These are phyloP conservation scores for Bryconaethiops microstoma DNA, from an alignment of 2,797 vertebrate species.

Conservation along the genomic window DNA sequence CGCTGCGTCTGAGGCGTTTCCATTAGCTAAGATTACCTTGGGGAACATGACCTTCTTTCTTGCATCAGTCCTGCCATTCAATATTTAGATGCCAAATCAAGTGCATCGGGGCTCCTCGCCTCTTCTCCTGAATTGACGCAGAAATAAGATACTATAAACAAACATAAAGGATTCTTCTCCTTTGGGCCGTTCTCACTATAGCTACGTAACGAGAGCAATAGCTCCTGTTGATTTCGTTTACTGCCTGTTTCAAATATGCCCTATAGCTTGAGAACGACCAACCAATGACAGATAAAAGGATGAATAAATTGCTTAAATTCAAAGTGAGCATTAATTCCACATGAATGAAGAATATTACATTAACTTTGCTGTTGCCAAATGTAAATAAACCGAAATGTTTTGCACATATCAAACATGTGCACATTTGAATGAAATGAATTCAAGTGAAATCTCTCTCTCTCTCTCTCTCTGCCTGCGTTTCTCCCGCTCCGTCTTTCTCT, in stretches of 20 bases:
- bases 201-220: too few relatives aligned
- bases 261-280: neutral
- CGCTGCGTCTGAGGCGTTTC: constrained; percentile 29
- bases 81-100: constrained; percentile 44
- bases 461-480: too few relatives aligned
- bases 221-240: neutral
- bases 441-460: neutral
- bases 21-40: constrained; percentile 49
- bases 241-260: neutral
- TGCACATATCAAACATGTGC: too few relatives aligned
- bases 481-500: too few relatives aligned
- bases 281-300: constrained; percentile 9
- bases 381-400: too few relatives aligned
- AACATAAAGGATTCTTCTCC: neutral
- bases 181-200: neutral
- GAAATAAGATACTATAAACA: constrained; percentile 22
- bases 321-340: neutral
- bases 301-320: neutral
- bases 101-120: neutral
- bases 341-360: neutral
- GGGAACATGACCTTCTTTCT: constrained; percentile 38
- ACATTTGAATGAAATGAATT: too few relatives aligned
- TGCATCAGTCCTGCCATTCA: constrained; percentile 30
- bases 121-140: neutral
- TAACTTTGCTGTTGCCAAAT: too few relatives aligned